Evolutionary conservation across 2,113 vertebrate genomes (phyloP), one percentile per base, ranked within the genome.

Genomic region (Trogon surrucura): DNA sequence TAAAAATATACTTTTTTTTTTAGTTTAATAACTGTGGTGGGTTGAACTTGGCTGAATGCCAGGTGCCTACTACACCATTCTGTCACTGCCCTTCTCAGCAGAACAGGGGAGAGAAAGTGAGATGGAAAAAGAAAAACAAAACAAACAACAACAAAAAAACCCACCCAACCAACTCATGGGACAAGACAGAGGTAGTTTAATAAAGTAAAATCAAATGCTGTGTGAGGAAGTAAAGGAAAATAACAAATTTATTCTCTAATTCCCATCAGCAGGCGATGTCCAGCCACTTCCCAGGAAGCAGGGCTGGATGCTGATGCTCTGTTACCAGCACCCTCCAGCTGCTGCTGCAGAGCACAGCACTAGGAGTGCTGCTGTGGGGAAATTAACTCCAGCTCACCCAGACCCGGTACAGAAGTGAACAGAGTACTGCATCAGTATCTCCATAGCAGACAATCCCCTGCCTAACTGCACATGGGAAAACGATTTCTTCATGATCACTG

Each of bases 71-170:
- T 7, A 61, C 1, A 5, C 20, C 10, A 1, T 61, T 62, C 6
- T 21, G 13, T 18, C 19, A 58, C 4, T 66, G 5, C 3, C 3
- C 1, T 30, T 10, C 29, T 72, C 53, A 47, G 53, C 27, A 67
- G 16, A 20, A 61, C 0, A 0, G 2, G 2, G 1, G 5, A 9
- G 22, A 41, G 10, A 64, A 47, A 79, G 50, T 54, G 22, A 56
- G 13, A 51, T 41, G 14, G 44, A 38, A 77, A 90, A 80, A 65
- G 1, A 6, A 29, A 74, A 38, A 41, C 50, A 18, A 9, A 21
- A 27, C n/a, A 8, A 41, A 11, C 41, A 41, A 41, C 41, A 13
- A 41, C 38, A 41, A 41, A 41, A 51, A 11, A 11, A 13, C 47
- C 34, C 16, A 13, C 8, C 41, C 41, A 41, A 13, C 41, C 41